These are phyloP conservation scores for Cataglyphis albicans DNA, from an alignment of 2,888 invertebrate genomes.

Conservation along the genomic window DNA sequence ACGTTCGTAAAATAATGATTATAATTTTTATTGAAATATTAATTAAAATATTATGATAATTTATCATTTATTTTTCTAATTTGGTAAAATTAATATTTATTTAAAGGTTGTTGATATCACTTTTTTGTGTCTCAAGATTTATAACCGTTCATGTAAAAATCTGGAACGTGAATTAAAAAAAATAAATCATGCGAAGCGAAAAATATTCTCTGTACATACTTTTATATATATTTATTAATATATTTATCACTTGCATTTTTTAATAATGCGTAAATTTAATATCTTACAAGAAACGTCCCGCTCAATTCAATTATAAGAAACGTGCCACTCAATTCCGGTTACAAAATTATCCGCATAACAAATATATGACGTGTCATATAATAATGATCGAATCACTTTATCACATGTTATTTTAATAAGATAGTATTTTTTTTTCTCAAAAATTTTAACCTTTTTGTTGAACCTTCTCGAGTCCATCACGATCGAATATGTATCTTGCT, in stretches of 20 bases:
- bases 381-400: conserved; percentile 13
- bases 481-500: not conserved
- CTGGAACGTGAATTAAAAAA: not conserved
- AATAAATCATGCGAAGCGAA: not conserved
- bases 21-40: not conserved
- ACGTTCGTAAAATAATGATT: not conserved
- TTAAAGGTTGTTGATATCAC: not conserved
- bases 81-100: not conserved
- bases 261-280: not conserved
- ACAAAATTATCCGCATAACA: conserved; percentile 18
- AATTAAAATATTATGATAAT: not conserved
- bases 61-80: not conserved
- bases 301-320: too few relatives aligned
- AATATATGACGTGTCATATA: not conserved
- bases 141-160: not conserved
- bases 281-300: not conserved
- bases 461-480: not conserved
- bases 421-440: not conserved
- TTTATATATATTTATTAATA: not conserved
- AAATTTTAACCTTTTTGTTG: not conserved
- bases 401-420: not conserved
- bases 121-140: not conserved
- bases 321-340: not conserved
- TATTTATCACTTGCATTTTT: not conserved
- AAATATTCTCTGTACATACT: not conserved